These are phyloP conservation scores for Saturnia pavonia DNA, from an alignment of 2,888 invertebrate genomes.

Conservation along the genomic window DNA sequence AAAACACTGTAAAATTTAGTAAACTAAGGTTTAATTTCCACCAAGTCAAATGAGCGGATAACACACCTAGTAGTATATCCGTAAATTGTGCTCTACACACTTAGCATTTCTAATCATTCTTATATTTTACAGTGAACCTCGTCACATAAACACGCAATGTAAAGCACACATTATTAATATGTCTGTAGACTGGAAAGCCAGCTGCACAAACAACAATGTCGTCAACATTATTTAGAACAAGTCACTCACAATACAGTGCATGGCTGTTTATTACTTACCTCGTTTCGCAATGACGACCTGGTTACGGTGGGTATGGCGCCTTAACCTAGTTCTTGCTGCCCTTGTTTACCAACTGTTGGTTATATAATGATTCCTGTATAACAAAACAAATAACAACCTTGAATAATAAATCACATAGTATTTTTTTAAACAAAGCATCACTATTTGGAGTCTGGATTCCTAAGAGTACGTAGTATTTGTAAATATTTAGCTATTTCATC, in stretches of 20 bases:
- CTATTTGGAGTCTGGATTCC: not conserved
- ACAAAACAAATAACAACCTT: slow-evolving; percentile 29
- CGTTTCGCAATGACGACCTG: slow-evolving; percentile 64
- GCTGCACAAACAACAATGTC: slow-evolving; percentile 42
- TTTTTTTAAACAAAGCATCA: not conserved
- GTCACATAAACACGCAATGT: not conserved
- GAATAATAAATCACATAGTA: not conserved
- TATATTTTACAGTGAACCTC: not conserved
- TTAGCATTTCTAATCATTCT: no score
- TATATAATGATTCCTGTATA: slow-evolving; percentile 46
- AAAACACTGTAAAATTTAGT: no score
- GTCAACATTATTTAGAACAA: slow-evolving; percentile 47
- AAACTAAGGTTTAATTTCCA: no score
- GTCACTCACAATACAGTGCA: slow-evolving; percentile 39
- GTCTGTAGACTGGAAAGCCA: slow-evolving; percentile 29
- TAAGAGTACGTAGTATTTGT: not conserved
- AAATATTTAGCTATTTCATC: not conserved
- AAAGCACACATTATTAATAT: not conserved
- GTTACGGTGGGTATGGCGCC: slow-evolving; percentile 54
- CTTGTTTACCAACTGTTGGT: slow-evolving; percentile 59
- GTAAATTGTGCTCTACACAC: no score
- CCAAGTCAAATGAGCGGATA: no score
- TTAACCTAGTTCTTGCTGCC: slow-evolving; percentile 65
- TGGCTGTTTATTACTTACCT: slow-evolving; percentile 68
- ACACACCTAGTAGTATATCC: no score